These are phyloP conservation scores for Cercocebus atys DNA, from an alignment of 2,113 vertebrate genomes.

Conservation along the genomic window DNA sequence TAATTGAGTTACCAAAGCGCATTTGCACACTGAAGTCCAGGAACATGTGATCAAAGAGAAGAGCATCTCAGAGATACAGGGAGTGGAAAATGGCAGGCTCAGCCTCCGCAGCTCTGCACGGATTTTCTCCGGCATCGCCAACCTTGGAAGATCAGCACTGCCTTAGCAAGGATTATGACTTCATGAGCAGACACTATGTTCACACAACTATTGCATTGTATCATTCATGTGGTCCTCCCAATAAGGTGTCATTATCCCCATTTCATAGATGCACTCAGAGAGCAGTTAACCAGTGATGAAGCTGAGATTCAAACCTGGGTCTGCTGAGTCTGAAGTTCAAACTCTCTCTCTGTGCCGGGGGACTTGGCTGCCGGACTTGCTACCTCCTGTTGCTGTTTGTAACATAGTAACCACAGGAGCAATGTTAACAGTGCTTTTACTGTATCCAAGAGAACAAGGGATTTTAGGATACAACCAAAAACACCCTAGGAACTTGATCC, in stretches of 20 bases:
- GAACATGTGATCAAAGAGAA: neutral
- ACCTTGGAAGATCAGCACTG: neutral
- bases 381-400: neutral
- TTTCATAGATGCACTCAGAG: neutral
- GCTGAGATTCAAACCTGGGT: neutral
- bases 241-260: neutral
- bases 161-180: neutral
- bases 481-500: neutral
- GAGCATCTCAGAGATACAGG: neutral
- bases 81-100: neutral
- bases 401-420: neutral
- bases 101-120: neutral
- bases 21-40: neutral
- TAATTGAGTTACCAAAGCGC: neutral
- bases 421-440: neutral
- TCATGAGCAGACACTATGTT: neutral
- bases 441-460: neutral
- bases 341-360: neutral
- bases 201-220: neutral
- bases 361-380: neutral
- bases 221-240: neutral
- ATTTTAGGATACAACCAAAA: neutral
- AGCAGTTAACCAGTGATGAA: neutral
- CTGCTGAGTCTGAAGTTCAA: neutral
- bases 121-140: neutral